Evolutionary conservation across 92 coral and sea anemone species (phyloP).

Genomic region (Porites evermanni): DNA sequence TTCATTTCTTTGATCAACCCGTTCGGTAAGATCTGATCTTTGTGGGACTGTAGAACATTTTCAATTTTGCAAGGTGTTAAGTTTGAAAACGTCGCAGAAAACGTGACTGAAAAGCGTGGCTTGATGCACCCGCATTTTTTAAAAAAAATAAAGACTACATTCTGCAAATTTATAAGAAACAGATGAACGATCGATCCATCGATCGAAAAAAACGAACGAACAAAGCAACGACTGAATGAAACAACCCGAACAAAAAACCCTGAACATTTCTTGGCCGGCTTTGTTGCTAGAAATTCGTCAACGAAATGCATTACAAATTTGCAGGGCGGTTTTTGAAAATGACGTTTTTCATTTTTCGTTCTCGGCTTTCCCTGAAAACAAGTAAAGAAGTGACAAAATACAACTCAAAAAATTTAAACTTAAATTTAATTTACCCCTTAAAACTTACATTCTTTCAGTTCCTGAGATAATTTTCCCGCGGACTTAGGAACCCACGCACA

Average conservation of each 20-base stretch:
- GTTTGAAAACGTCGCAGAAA: background rate
- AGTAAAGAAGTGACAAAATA: background rate
- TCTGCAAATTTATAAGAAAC: no score
- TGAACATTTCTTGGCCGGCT: background rate
- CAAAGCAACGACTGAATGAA: background rate
- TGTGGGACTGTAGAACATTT: background rate
- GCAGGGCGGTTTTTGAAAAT: background rate
- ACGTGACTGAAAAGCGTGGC: no score
- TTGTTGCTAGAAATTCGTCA: background rate
- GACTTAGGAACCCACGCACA: background rate
- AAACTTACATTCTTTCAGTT: background rate
- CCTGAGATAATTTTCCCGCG: background rate
- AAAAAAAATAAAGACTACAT: no score
- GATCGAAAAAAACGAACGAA: no score
- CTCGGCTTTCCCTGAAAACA: slow-evolving; percentile 3
- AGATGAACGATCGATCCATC: no score
- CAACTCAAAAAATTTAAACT: background rate
- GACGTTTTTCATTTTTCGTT: background rate
- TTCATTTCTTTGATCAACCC: background rate
- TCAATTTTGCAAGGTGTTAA: background rate
- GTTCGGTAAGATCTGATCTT: background rate
- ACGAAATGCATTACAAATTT: background rate
- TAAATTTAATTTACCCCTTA: background rate
- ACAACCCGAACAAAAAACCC: background rate
- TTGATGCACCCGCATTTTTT: no score